Evolutionary conservation across 2,797 vertebrate genomes (phyloP).

Genomic region (Peromyscus eremicus): DNA sequence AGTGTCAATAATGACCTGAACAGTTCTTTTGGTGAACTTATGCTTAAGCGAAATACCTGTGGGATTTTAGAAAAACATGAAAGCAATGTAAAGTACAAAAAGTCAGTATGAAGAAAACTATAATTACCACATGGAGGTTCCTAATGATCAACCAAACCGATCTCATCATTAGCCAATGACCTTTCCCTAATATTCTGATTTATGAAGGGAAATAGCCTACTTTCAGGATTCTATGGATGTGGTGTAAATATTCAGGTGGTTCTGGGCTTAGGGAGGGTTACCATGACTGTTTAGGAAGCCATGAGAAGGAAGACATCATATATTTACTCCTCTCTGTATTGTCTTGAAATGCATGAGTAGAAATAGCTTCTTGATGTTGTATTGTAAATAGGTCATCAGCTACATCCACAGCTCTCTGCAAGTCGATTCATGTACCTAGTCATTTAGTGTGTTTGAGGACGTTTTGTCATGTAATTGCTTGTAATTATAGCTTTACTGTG

Average conservation of each 20-base stretch:
- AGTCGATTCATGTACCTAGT: not conserved
- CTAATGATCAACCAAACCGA: not conserved
- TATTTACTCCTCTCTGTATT: not conserved
- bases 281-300: not conserved
- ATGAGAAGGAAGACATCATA: not conserved
- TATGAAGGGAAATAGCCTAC: not conserved
- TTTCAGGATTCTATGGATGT: not conserved
- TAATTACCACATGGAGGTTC: not conserved
- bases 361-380: not conserved
- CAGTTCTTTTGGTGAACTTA: not conserved
- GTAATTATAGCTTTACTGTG: not conserved
- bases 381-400: not conserved
- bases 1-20: not conserved
- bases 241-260: not conserved
- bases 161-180: not conserved
- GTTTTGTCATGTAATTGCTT: not conserved
- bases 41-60: not conserved
- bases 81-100: not conserved
- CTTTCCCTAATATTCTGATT: not conserved
- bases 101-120: not conserved
- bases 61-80: not conserved
- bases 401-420: not conserved
- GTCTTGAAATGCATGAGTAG: slow-evolving; percentile 41
- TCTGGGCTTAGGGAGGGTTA: not conserved
- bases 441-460: slow-evolving; percentile 7